Evolutionary conservation across 2,888 invertebrate species (phyloP).

Genomic region (Agrilus biguttatus): DNA sequence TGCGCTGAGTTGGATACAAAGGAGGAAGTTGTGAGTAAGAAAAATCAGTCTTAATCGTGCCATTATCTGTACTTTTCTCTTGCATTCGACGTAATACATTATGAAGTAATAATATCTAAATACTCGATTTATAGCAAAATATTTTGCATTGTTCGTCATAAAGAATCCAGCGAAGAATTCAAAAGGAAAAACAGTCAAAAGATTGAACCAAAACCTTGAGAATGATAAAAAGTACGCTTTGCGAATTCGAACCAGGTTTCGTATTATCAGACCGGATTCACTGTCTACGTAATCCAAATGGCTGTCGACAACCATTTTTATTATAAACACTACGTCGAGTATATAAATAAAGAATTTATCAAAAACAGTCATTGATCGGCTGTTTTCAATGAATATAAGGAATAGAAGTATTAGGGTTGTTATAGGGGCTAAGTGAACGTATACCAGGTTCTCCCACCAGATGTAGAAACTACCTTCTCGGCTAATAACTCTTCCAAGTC

Average conservation of each 20-base stretch:
- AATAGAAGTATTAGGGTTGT: slow-evolving; percentile 6
- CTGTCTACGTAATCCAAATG: slow-evolving; percentile 13
- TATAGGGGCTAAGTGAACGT: slow-evolving; percentile 8
- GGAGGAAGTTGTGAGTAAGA: slow-evolving; percentile 3
- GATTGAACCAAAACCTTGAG: slow-evolving; percentile 12
- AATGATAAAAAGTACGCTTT: slow-evolving; percentile 9
- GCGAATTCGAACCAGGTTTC: slow-evolving; percentile 8
- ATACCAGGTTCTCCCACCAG: slow-evolving; percentile 9
- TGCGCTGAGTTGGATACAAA: slow-evolving; percentile 5
- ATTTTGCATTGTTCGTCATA: slow-evolving; percentile 2
- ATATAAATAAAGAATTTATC: neutral
- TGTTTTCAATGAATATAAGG: slow-evolving; percentile 3
- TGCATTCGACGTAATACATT: slow-evolving; percentile 8
- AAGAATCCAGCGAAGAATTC: slow-evolving; percentile 6
- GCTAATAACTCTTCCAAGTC: slow-evolving; percentile 1
- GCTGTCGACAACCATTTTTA: slow-evolving; percentile 11
- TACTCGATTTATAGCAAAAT: slow-evolving; percentile 5
- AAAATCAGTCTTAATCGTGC: slow-evolving; percentile 12
- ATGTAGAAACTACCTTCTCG: slow-evolving; percentile 3
- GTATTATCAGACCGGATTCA: slow-evolving; percentile 10
- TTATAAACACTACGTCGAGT: slow-evolving; percentile 10
- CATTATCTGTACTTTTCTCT: slow-evolving; percentile 8
- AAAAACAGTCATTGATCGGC: neutral
- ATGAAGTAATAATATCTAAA: slow-evolving; percentile 8
- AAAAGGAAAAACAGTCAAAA: slow-evolving; percentile 12